Conservation (phyloP, 1,140 invertebrate genomes). For the Meteorus sp. region DNA sequence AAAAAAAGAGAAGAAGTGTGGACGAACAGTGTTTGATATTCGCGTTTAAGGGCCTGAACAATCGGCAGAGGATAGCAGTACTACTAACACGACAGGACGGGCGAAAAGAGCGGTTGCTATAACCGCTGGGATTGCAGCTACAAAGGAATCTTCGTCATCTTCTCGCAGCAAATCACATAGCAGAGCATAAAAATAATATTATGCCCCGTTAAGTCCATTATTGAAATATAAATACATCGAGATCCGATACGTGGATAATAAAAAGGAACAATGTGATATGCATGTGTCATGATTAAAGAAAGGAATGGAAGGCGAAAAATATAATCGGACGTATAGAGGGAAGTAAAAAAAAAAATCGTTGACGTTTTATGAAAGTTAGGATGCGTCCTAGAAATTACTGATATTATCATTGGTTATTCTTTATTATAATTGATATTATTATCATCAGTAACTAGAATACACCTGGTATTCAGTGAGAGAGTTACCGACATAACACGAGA, state of each 20-base stretch:
- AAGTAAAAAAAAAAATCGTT: no score
- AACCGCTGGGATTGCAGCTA: constrained; percentile 27
- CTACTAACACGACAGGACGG: constrained; percentile 38
- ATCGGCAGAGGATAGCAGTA: constrained; percentile 35
- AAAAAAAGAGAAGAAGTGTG: constrained; percentile 2
- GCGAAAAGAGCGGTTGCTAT: constrained; percentile 42
- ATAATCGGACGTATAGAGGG: no score
- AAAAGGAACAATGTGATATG: neutral
- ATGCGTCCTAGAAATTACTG: no score
- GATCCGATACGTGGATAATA: constrained; percentile 19
- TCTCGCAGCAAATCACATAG: constrained; percentile 49
- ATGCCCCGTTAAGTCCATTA: neutral
- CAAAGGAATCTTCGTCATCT: constrained; percentile 41
- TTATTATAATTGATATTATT: no score
- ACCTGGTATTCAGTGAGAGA: no score
- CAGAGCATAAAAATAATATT: constrained; percentile 45
- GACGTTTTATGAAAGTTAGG: no score
- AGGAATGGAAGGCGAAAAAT: neutral
- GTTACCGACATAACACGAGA: neutral
- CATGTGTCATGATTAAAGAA: constrained; percentile 1
- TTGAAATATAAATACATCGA: constrained; percentile 12
- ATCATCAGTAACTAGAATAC: no score
- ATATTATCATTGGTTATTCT: no score
- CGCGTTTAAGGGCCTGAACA: constrained; percentile 30
- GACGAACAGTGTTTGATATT: constrained; percentile 1